Percentiles rank a stretch among this genome's conserved stretches.
These are phyloP conservation scores for Peromyscus aztecus DNA, from an alignment of 2,797 vertebrate species.

Conservation along the genomic window DNA sequence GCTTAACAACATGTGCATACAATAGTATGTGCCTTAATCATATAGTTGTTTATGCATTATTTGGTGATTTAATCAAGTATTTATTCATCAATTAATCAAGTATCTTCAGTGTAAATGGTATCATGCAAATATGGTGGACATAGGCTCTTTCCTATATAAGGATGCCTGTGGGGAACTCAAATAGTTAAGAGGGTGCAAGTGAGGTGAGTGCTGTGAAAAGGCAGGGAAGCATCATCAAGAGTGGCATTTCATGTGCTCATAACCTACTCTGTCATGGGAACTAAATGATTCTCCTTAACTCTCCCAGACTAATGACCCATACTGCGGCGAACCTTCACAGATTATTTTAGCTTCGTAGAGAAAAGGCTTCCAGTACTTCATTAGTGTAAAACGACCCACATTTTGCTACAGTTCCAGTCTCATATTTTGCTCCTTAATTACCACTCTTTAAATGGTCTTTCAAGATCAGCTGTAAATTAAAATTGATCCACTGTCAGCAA, in stretches of 20 bases:
- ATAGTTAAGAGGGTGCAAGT: too few species aligned
- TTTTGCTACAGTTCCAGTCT: constrained; percentile 75
- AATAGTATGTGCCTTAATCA: not conserved
- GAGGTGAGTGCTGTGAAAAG: not conserved
- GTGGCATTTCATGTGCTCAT: not conserved
- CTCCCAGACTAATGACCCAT: not conserved
- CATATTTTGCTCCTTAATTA: constrained; percentile 82
- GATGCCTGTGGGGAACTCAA: not conserved
- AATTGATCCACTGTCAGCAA: constrained; percentile 81
- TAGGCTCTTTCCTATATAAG: not conserved
- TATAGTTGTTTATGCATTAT: not conserved
- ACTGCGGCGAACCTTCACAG: not conserved
- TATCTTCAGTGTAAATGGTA: not conserved
- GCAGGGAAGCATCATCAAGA: not conserved
- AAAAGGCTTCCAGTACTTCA: constrained; percentile 55
- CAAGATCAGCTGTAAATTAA: constrained; percentile 80
- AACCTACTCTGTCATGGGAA: not conserved
- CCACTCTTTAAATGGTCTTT: constrained; percentile 79
- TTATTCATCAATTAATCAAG: not conserved
- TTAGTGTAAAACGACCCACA: constrained; percentile 68
- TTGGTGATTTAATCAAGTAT: not conserved
- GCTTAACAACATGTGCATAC: not conserved
- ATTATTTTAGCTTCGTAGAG: constrained; percentile 32
- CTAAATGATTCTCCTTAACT: not conserved
- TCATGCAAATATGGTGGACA: not conserved